A percentile compares a stretch with the other conserved stretches of the same genome.
phyloP scores from a whole-genome alignment of 64 coral and sea anemone genomes.

The Montipora capricornis region DNA sequence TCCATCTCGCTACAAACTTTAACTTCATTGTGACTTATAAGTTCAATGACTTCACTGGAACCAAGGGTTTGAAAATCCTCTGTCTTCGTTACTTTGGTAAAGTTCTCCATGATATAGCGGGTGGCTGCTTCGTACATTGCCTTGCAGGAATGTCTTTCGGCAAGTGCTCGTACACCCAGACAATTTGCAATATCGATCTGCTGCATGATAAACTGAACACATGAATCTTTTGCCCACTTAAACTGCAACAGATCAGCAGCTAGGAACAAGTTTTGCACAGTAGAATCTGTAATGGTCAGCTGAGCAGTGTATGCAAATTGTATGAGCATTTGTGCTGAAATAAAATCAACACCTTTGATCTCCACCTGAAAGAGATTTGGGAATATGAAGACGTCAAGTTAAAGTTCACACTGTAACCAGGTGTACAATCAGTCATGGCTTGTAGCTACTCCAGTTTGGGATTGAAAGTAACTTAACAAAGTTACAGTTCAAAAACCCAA shows the following conservation, averaged over 20 bases:
- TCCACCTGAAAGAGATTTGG: slow-evolving; percentile 69
- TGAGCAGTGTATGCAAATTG: slow-evolving; percentile 90
- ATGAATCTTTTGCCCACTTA: slow-evolving; percentile 89
- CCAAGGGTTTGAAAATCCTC: slow-evolving; percentile 87
- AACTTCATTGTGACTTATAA: slow-evolving; percentile 78
- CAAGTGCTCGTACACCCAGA: slow-evolving; percentile 81
- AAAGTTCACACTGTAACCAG: too few relatives aligned
- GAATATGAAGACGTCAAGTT: background rate
- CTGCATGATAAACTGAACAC: slow-evolving; percentile 83
- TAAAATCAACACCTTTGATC: slow-evolving; percentile 91
- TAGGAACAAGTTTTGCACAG: slow-evolving; percentile 91
- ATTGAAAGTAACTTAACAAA: too few relatives aligned
- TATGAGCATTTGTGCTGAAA: slow-evolving; percentile 72
- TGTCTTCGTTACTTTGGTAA: slow-evolving; percentile 75
- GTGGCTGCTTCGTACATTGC: slow-evolving; percentile 76
- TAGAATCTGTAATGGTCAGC: slow-evolving; percentile 86
- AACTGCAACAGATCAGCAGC: slow-evolving; percentile 92
- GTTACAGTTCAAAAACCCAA: too few relatives aligned
- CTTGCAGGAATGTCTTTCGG: slow-evolving; percentile 80
- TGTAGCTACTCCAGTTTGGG: too few relatives aligned
- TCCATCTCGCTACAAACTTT: slow-evolving; percentile 80
- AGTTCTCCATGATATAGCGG: slow-evolving; percentile 73
- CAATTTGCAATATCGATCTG: slow-evolving; percentile 93
- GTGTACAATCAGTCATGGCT: too few relatives aligned
- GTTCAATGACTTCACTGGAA: slow-evolving; percentile 71